phyloP scores from a whole-genome alignment of 2,113 vertebrate genomes.

The Rutilus rutilus region DNA sequence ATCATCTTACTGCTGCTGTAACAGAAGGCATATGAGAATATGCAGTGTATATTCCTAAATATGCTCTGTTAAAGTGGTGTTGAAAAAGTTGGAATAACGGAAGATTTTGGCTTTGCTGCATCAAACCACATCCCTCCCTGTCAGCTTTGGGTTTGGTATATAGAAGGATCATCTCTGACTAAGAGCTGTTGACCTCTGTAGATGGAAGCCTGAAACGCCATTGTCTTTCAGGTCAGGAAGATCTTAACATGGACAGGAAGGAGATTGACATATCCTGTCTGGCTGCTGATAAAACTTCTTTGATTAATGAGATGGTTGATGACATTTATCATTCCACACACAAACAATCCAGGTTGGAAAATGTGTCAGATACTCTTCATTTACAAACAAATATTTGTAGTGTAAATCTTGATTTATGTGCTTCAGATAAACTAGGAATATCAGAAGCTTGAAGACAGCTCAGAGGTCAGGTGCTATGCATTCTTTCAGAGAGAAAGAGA shows the following conservation, averaged over 20 bases:
- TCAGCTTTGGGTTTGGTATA: constrained; percentile 5
- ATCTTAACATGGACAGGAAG: constrained; percentile 68
- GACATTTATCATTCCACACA: constrained; percentile 57
- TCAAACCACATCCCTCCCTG: constrained; percentile 56
- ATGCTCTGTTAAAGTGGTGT: not conserved
- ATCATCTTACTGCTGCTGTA: not conserved
- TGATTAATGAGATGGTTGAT: constrained; percentile 65
- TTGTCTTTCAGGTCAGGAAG: constrained; percentile 70
- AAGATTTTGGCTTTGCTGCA: constrained; percentile 43
- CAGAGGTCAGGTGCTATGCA: constrained; percentile 16
- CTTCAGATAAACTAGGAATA: constrained; percentile 65
- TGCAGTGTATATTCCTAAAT: not conserved
- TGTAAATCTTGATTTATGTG: not conserved
- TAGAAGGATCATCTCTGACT: constrained; percentile 63
- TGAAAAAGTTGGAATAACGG: constrained; percentile 3
- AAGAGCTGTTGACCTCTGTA: constrained; percentile 66
- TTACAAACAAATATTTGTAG: not conserved
- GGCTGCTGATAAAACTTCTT: constrained; percentile 67
- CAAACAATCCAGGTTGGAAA: not conserved
- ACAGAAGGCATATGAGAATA: not conserved
- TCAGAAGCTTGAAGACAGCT: constrained; percentile 16
- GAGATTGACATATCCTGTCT: constrained; percentile 68
- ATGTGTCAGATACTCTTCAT: not conserved
- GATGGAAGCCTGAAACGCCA: constrained; percentile 70
- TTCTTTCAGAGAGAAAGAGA: constrained; percentile 20